A percentile compares a stretch with the other conserved stretches of the same genome.
These are phyloP conservation scores for Diacarnus erythraeanus DNA, from an alignment of 37 sponge, comb jelly and placozoan genomes.

Conservation along the genomic window DNA sequence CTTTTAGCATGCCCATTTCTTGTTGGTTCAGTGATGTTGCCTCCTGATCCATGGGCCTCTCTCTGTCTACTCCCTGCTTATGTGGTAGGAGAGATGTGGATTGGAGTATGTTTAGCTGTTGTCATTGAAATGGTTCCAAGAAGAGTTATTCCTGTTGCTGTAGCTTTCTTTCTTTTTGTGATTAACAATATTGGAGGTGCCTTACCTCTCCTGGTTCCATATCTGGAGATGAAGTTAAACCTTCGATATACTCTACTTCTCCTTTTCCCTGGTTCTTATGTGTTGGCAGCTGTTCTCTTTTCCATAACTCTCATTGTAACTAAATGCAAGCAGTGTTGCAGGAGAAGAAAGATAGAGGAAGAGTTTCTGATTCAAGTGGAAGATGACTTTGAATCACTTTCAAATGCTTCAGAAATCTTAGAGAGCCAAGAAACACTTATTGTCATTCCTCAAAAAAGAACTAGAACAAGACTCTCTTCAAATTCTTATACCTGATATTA, in stretches of 20 bases:
- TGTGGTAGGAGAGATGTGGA: conserved; percentile 84
- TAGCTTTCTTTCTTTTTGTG: conserved; percentile 75
- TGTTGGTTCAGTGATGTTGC: conserved; percentile 57
- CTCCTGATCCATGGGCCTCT: conserved; percentile 68
- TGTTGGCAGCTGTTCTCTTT: conserved; percentile 56
- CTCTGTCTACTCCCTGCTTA: conserved; percentile 72
- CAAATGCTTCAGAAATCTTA: background rate
- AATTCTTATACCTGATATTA: no score
- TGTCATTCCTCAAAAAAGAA: no score
- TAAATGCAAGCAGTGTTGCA: background rate
- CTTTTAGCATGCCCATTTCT: conserved; percentile 74
- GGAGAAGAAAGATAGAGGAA: background rate
- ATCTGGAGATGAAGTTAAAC: conserved; percentile 10
- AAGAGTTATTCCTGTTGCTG: conserved; percentile 32
- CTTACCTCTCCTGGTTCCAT: conserved; percentile 46
- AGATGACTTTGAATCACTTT: background rate
- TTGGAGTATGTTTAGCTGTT: conserved; percentile 80
- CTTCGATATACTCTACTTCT: conserved; percentile 55
- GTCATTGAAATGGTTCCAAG: conserved; percentile 66
- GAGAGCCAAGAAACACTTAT: background rate
- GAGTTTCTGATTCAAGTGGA: background rate
- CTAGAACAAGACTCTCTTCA: no score
- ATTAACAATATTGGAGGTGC: conserved; percentile 70
- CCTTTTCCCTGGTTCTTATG: conserved; percentile 65
- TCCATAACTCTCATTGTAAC: background rate